These are phyloP conservation scores for Drosophila guanche DNA, from an alignment of 1,140 invertebrate genomes.

Conservation along the genomic window DNA sequence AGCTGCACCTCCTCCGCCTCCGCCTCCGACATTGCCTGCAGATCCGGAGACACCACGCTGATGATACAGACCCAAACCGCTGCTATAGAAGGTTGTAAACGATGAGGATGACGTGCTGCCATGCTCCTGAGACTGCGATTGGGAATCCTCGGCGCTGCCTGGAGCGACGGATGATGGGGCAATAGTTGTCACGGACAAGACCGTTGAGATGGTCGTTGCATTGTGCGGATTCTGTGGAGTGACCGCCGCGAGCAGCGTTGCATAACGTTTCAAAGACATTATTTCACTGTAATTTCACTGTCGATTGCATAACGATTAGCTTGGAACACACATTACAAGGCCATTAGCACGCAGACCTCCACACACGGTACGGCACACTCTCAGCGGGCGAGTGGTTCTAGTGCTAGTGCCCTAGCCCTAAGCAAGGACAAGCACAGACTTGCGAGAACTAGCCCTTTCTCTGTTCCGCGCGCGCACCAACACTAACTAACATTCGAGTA, in stretches of 20 bases:
- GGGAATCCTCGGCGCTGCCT: conserved; percentile 41
- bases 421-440: conserved; percentile 49
- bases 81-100: conserved; percentile 62
- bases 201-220: conserved; percentile 24
- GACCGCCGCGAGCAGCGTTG: conserved; percentile 71
- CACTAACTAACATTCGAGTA: neutral
- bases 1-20: conserved; percentile 32
- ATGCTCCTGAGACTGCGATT: conserved; percentile 53
- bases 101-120: conserved; percentile 43
- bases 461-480: conserved; percentile 25
- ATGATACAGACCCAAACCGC: conserved; percentile 80
- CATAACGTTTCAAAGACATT: conserved; percentile 78
- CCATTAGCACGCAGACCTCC: conserved; percentile 54
- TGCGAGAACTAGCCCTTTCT: conserved; percentile 26
- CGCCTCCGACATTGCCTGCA: conserved; percentile 26
- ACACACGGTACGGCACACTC: conserved; percentile 16
- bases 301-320: conserved; percentile 74
- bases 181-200: conserved; percentile 42
- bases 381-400: neutral
- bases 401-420: conserved; percentile 25
- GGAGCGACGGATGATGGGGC: conserved; percentile 21
- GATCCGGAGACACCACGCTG: conserved; percentile 61
- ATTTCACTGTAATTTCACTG: conserved; percentile 34
- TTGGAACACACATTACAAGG: conserved; percentile 37
- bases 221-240: conserved; percentile 51